These are phyloP conservation scores for Euproctis similis DNA, from an alignment of 2,888 invertebrate genomes.

Conservation along the genomic window DNA sequence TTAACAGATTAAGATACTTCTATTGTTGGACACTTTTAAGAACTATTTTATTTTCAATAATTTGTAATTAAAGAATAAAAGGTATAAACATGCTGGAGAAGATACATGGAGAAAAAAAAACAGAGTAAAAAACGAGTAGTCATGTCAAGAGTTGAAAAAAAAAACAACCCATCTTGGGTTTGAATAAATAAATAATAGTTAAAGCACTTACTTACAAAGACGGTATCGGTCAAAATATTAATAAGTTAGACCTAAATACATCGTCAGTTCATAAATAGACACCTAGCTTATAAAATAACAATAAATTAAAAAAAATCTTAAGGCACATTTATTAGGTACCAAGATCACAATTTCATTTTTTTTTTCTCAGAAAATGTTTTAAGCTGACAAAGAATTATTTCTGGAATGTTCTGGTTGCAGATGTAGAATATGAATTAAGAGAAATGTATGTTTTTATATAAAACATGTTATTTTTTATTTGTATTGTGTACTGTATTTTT, in stretches of 20 bases:
- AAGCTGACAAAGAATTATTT: slow-evolving; percentile 42
- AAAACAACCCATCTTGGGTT: slow-evolving; percentile 24
- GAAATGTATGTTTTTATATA: too few relatives aligned
- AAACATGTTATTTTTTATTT: too few relatives aligned
- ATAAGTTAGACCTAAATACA: slow-evolving; percentile 51
- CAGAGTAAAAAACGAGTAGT: too few relatives aligned
- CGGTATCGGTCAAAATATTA: slow-evolving; percentile 40
- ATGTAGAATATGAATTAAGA: too few relatives aligned
- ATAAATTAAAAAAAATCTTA: slow-evolving; percentile 72
- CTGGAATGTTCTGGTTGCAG: slow-evolving; percentile 65
- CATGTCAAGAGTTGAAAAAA: slow-evolving; percentile 28
- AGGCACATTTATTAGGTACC: slow-evolving; percentile 71
- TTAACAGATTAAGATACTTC: too few relatives aligned
- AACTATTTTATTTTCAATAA: too few relatives aligned
- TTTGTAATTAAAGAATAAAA: too few relatives aligned
- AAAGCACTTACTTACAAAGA: slow-evolving; percentile 35
- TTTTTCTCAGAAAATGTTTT: slow-evolving; percentile 40
- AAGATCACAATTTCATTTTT: slow-evolving; percentile 67
- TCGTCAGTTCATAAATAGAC: slow-evolving; percentile 67
- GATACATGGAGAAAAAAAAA: too few relatives aligned
- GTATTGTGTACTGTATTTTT: too few relatives aligned
- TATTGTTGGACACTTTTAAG: too few relatives aligned
- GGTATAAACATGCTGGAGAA: too few relatives aligned
- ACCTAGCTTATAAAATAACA: slow-evolving; percentile 68
- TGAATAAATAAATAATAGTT: slow-evolving; percentile 43